Evolutionary conservation across 2,888 invertebrate genomes (phyloP).

Genomic region (Cephonodes hylas): DNA sequence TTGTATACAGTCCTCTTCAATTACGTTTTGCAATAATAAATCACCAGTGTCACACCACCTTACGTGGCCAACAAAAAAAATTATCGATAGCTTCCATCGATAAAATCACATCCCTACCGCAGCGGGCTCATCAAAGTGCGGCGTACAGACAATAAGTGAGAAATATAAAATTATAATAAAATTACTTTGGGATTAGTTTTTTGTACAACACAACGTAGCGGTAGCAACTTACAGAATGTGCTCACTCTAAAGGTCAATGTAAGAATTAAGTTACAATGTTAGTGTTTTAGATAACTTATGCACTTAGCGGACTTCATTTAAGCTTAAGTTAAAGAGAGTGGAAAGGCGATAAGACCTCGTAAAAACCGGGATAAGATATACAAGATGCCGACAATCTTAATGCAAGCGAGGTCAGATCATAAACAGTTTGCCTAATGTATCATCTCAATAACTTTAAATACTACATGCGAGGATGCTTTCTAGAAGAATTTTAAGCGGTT

Average conservation of each 20-base stretch:
- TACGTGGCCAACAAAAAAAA: neutral
- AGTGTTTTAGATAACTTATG: neutral
- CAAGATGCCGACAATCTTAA: no score
- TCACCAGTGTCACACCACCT: neutral
- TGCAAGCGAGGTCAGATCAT: no score
- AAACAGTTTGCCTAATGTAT: no score
- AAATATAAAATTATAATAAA: conserved; percentile 81
- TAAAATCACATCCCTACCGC: conserved; percentile 47
- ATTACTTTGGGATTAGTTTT: conserved; percentile 46
- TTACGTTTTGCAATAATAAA: neutral
- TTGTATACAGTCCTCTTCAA: no score
- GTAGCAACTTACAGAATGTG: conserved; percentile 5
- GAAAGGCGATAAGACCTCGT: neutral
- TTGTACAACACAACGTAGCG: conserved; percentile 8
- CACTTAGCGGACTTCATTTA: neutral
- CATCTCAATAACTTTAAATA: no score
- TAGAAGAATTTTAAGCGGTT: no score
- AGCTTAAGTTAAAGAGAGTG: neutral
- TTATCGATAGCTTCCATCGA: conserved; percentile 20
- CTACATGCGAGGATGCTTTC: no score
- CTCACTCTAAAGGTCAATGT: neutral
- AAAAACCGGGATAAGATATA: no score
- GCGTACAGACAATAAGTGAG: conserved; percentile 75
- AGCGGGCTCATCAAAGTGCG: conserved; percentile 76
- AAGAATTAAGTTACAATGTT: neutral